Evolutionary conservation across 2,113 vertebrate genomes (phyloP), one percentile per base, ranked within the genome.

Genomic region (Protobothrops flavoviridis): DNA sequence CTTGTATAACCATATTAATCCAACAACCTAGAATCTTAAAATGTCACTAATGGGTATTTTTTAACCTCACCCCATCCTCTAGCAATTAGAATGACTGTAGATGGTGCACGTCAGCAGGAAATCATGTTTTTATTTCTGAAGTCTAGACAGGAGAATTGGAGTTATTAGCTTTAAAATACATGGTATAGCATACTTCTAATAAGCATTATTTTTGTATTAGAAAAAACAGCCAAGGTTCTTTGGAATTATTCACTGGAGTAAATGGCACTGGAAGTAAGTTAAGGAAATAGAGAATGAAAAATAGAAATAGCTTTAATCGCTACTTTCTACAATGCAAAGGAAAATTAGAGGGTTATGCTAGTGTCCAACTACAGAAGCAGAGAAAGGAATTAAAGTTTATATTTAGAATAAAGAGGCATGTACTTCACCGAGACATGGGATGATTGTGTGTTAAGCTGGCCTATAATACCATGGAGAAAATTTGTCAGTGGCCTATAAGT

Each of bases 111-210:
- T 56, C 52, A 91, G 87, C 29, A 50, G 21, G 53, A 23, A 93
- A 85, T 81, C 50, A 15, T 50, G 12, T 89, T 88, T 81, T 33
- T 85, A n/a, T 55, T 89, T 93, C 45, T 85, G 39, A 93, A 89
- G 33, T 29, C 53, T 48, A 88, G 90, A 74, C 61, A 81, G 33
- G n/a, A 26, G 13, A 88, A 93, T 90, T 5, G 3, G 88, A 90
- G 24, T 88, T n/a, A 88, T 57, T 93, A 26, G 43, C 43, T 91
- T 56, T 55, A 88, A 91, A 88, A 69, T 48, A 74, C 52, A 56
- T 88, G 50, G 39, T 59, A 50, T 17, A 33, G 69, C 43, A 23
- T 56, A 52, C 43, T 93, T 85, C 88, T 56, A 90, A 43, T 50
- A 13, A 89, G 69, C 88, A 4, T 59, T 56, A 57, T 89, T 43